A percentile compares a stretch with the other conserved stretches of the same genome.
phyloP scores from a whole-genome alignment of 2,113 vertebrate species.

The Ctenomys sociabilis region DNA sequence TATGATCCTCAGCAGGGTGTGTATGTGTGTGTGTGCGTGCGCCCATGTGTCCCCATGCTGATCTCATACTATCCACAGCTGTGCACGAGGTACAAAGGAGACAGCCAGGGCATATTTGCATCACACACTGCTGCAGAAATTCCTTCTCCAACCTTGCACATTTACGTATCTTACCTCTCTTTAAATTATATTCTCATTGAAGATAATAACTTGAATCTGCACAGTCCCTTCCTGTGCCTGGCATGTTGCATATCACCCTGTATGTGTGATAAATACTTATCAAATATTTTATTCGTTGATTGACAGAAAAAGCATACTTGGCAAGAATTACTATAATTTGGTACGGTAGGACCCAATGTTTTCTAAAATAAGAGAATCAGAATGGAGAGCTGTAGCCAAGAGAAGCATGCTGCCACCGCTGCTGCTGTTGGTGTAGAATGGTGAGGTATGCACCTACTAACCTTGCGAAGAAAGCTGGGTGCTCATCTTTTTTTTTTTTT shows the following conservation, averaged over 20 bases:
- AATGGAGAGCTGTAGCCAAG: neutral
- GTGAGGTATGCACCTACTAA: neutral
- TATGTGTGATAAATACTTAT: neutral
- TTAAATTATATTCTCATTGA: neutral
- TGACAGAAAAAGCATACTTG: neutral
- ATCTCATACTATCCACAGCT: neutral
- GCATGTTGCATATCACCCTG: neutral
- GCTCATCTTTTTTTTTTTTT: neutral
- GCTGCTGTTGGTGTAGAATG: neutral
- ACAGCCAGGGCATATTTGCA: neutral
- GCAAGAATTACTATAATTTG: conserved; percentile 4
- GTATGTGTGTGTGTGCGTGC: neutral
- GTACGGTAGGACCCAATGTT: neutral
- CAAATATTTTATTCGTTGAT: conserved; percentile 23
- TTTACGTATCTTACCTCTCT: neutral
- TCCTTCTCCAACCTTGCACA: neutral
- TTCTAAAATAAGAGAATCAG: neutral
- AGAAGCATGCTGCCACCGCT: neutral
- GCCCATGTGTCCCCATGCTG: neutral
- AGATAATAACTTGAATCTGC: neutral
- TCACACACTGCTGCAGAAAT: neutral
- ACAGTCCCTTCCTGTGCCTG: neutral
- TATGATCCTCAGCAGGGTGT: neutral
- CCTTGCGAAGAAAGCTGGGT: neutral
- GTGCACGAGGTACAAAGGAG: neutral